Base-by-base conservation (phyloP, 2,797 vertebrate genomes). In the Poecilia gillii region DNA sequence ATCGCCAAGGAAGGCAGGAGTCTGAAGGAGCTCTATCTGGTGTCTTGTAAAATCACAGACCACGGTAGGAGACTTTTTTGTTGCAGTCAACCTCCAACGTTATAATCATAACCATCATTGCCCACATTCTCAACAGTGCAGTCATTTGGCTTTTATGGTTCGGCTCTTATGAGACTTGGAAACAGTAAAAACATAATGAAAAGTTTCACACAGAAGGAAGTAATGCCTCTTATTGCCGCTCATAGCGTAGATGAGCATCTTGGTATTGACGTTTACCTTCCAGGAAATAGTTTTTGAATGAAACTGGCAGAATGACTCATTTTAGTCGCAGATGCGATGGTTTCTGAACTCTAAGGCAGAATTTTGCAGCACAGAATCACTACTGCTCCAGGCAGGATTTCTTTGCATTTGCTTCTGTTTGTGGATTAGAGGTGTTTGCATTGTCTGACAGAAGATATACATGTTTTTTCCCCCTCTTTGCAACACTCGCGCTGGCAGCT, bases 1-100 rank as follows among this genome's bases (percentile, higher is more conserved):
- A 99, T 99, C 76, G 98, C 98, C 91, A 99, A 98, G 95, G 98
- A 99, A 94, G 98, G 98, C 49, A 95, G 94, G 78, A 98, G 97
- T 84, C 95, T 99, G 86, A 99, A 98, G 94, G 98, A 99, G 92
- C 96, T 99, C 46, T 99, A 99, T 88, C 96, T 99, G 76, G 98
- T 99, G 84, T 99, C 98, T 81, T 99, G 98, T 95, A 99, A 99
- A 95, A 99, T 99, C 95, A 99, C 98, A 72, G 98, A 99, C 92
- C 96, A 98, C 89, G 98, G 98, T 99, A 97, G 88, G 90, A 89
- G 86, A 83, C 85, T 86, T 88, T 88, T 90, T 83, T 91, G 90
- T 93, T 92, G 87, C 90, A 83, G 82, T 89, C 87, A 89, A 78
- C 83, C 80, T 82, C 85, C 87, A 57, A 81, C 75, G 64, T 90